Base-by-base conservation (phyloP, 2,888 invertebrate species). In the Mayetiola destructor region DNA sequence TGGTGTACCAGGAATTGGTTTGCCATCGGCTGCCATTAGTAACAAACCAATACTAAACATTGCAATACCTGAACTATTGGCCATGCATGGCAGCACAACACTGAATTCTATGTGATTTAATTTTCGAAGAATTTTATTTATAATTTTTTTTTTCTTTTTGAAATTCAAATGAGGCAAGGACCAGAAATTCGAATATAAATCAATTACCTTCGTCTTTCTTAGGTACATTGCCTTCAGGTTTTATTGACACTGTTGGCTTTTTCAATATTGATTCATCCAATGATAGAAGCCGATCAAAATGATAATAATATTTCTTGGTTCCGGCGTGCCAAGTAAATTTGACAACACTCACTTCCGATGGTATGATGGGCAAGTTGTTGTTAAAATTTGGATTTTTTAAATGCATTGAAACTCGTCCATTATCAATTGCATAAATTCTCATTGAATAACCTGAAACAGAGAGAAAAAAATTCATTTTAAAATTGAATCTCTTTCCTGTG, bases 251-350 rank as follows among this genome's bases (percentile, higher is more conserved):
- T 42, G 85, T 80, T n/a, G 93, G 93, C 32, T 89, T 82, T 67
- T 88, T 84, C 58, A 93, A 69, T 63, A 93, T 84, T 63, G 82
- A 82, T 62, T 88, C 84, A 69, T 92, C 87, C 64, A 83, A 85
- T 8, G 91, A 90, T 66, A 87, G 84, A 62, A 93, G 75, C 57
- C 83, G 80, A 69, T 90, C 89, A 69, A 93, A 93, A 69, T 90
- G 81, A 69, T 93, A 93, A 66, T 80, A 82, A 69, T 88, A 89
- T 67, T 84, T 84, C 29, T 54, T 53, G 62, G 76, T 75, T 18
- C 88, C 87, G 1, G 90, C 85, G 66, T 84, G 84, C 92, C 91
- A 91, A 48, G 91, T 91, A 68, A 92, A 91, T 73, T 91, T 91
- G 1, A 91, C 90, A 68, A 84, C 84, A 60, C 85, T 85, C 23